These are phyloP conservation scores for Tethea ocularis DNA, from an alignment of 2,888 invertebrate genomes.

Conservation along the genomic window DNA sequence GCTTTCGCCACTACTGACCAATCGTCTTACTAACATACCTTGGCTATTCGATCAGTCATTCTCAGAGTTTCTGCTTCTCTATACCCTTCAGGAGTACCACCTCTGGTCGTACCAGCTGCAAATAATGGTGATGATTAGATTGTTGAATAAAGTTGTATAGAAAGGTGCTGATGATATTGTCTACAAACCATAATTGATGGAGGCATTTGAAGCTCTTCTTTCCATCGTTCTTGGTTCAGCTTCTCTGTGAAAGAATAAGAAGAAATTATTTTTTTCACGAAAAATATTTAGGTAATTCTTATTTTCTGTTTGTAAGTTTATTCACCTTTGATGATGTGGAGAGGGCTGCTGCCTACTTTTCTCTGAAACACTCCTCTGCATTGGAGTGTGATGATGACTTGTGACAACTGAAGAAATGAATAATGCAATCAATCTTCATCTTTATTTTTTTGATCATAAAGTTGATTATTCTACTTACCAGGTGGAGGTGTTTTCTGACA, in stretches of 20 bases:
- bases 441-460: not conserved
- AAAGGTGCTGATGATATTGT: not conserved
- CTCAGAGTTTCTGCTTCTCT: conserved; percentile 75
- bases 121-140: not conserved
- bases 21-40: conserved; percentile 45
- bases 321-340: conserved; percentile 73
- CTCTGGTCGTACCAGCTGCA: conserved; percentile 62
- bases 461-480: conserved; percentile 23
- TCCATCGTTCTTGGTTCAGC: conserved; percentile 69
- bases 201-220: conserved; percentile 76
- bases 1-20: not conserved
- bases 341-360: conserved; percentile 84
- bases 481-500: conserved; percentile 74
- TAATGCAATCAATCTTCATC: not conserved
- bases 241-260: conserved; percentile 63
- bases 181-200: conserved; percentile 56
- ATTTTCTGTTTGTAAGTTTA: not conserved
- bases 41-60: conserved; percentile 68
- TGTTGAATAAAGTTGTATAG: not conserved
- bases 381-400: conserved; percentile 78
- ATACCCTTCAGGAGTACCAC: conserved; percentile 75
- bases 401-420: conserved; percentile 13
- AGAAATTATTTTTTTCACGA: not conserved
- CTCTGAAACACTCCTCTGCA: conserved; percentile 86
- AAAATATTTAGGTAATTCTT: not conserved